Evolutionary conservation across 2,888 invertebrate species (phyloP).

Genomic region (Pollenia angustigena): DNA sequence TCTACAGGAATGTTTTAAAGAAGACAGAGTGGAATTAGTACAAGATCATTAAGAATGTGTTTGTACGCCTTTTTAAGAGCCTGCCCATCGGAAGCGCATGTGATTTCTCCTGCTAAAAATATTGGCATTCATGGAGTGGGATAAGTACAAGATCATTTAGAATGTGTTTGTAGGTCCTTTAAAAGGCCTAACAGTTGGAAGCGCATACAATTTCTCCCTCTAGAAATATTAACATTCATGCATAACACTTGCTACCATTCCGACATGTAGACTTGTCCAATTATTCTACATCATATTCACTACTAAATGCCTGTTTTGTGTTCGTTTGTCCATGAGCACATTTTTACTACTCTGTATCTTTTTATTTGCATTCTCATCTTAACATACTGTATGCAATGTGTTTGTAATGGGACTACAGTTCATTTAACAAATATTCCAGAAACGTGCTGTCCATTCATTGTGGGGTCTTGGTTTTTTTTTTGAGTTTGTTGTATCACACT

Average conservation of each 20-base stretch:
- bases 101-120: no score
- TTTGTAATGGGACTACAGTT: conserved; percentile 73
- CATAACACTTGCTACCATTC: conserved; percentile 33
- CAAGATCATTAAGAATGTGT: no score
- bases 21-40: no score
- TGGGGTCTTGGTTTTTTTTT: conserved; percentile 48
- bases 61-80: no score
- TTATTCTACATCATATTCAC: conserved; percentile 33
- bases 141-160: no score
- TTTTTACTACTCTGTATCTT: conserved; percentile 13
- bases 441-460: conserved; percentile 71
- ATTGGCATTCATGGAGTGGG: neutral
- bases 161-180: no score
- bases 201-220: no score
- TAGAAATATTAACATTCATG: neutral
- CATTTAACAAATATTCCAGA: conserved; percentile 72
- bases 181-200: no score
- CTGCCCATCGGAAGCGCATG: no score
- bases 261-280: conserved; percentile 41
- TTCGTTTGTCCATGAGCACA: neutral
- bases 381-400: conserved; percentile 58
- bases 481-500: conserved; percentile 19
- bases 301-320: neutral
- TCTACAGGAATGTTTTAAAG: no score
- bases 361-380: conserved; percentile 38